phyloP scores from a whole-genome alignment of 2,888 invertebrate genomes.

The Heliconius cydno region DNA sequence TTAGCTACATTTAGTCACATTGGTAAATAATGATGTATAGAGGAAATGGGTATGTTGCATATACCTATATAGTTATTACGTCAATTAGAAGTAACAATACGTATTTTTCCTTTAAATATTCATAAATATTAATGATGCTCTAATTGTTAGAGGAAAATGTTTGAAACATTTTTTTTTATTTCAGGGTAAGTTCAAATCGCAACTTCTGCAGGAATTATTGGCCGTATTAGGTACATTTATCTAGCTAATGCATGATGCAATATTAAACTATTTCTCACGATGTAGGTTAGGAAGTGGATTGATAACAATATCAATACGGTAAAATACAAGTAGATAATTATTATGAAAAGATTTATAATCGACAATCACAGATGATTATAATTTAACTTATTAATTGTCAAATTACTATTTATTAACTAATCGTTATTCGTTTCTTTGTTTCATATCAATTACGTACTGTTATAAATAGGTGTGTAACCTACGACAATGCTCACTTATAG shows the following conservation, averaged over 20 bases:
- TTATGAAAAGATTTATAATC: neutral
- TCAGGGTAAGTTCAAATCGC: neutral
- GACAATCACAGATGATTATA: too few species aligned
- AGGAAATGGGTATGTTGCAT: neutral
- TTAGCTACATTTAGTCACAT: neutral
- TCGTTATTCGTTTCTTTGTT: slow-evolving; percentile 1
- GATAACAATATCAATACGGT: neutral
- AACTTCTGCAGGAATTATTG: neutral
- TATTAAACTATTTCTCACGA: slow-evolving; percentile 19
- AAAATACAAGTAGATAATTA: neutral
- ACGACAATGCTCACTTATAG: slow-evolving; percentile 31
- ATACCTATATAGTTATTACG: neutral
- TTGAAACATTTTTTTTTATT: neutral
- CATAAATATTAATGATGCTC: neutral
- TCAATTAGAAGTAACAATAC: neutral
- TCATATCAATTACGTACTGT: slow-evolving; percentile 19
- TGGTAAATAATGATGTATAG: neutral
- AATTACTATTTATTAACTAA: neutral
- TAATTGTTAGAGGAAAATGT: slow-evolving; percentile 1
- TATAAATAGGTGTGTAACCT: slow-evolving; percentile 28
- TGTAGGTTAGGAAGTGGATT: slow-evolving; percentile 32
- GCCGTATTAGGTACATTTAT: neutral
- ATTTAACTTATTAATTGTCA: neutral
- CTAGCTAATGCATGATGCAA: slow-evolving; percentile 24
- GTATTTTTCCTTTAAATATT: slow-evolving; percentile 1